These are phyloP conservation scores for Stenurella melanura DNA, from an alignment of 2,888 invertebrate genomes.

Conservation along the genomic window DNA sequence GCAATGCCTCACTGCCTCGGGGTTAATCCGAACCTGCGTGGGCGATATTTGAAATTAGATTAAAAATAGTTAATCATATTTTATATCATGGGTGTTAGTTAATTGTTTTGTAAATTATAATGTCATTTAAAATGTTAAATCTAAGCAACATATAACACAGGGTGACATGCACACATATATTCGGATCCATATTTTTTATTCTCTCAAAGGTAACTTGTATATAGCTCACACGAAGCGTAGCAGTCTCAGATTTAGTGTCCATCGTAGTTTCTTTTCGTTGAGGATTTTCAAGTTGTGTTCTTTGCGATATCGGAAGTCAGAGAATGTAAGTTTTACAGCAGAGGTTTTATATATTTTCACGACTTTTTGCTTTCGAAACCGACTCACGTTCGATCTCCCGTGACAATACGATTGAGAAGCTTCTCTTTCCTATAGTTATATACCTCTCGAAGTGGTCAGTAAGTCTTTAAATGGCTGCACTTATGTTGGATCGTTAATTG, in stretches of 20 bases:
- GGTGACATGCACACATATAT: no score
- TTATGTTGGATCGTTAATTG: conserved; percentile 1
- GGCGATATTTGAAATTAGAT: no score
- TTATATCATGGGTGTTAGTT: no score
- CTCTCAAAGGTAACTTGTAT: no score
- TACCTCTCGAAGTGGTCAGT: background rate
- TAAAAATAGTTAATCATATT: no score
- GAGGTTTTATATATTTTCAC: background rate
- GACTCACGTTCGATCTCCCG: background rate
- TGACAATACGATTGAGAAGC: conserved; percentile 2
- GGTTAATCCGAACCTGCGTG: no score
- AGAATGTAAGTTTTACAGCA: background rate
- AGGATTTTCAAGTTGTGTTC: background rate
- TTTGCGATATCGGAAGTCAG: background rate
- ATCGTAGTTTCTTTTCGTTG: background rate
- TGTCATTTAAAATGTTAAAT: no score
- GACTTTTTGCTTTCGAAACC: background rate
- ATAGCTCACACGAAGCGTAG: background rate
- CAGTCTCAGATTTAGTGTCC: background rate
- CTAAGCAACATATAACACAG: no score
- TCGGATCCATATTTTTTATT: no score
- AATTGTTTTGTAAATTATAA: no score
- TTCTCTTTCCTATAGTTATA: background rate
- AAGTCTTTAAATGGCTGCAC: background rate
- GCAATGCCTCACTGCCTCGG: no score